phyloP scores from a whole-genome alignment of 2,113 vertebrate species.

The Nannospalax galili region DNA sequence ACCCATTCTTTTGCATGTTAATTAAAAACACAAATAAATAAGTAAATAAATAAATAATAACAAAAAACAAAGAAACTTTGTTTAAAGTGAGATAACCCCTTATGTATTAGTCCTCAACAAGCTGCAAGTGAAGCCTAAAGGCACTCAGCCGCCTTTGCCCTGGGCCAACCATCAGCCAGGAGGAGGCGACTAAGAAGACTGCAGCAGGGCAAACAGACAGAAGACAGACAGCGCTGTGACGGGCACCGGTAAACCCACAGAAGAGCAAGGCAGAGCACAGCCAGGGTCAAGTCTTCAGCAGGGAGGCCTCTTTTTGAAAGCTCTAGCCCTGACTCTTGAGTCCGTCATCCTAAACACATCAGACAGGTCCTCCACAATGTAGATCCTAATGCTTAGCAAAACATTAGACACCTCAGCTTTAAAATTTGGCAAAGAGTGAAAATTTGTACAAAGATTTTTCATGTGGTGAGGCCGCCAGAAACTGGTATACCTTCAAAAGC shows the following conservation, averaged over 20 bases:
- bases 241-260: not conserved
- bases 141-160: not conserved
- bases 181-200: not conserved
- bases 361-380: slow-evolving; percentile 38
- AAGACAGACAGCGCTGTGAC: not conserved
- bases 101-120: not conserved
- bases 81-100: not conserved
- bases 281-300: slow-evolving; percentile 12
- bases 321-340: slow-evolving; percentile 23
- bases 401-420: slow-evolving; percentile 11
- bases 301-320: not conserved
- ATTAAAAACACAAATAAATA: not conserved
- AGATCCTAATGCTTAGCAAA: not conserved
- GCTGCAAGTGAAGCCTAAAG: not conserved
- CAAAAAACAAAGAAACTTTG: not conserved
- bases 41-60: too few species aligned
- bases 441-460: slow-evolving; percentile 25
- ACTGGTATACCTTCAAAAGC: slow-evolving; percentile 6
- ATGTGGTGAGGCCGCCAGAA: slow-evolving; percentile 9
- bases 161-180: not conserved
- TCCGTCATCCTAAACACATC: slow-evolving; percentile 15
- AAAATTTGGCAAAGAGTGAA: not conserved
- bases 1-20: not conserved
- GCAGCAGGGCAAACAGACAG: not conserved
- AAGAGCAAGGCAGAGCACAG: slow-evolving; percentile 16